Evolutionary conservation across 2,797 vertebrate species (phyloP), one percentile per base, ranked within the genome.

Genomic region (Chrysocyon brachyurus): DNA sequence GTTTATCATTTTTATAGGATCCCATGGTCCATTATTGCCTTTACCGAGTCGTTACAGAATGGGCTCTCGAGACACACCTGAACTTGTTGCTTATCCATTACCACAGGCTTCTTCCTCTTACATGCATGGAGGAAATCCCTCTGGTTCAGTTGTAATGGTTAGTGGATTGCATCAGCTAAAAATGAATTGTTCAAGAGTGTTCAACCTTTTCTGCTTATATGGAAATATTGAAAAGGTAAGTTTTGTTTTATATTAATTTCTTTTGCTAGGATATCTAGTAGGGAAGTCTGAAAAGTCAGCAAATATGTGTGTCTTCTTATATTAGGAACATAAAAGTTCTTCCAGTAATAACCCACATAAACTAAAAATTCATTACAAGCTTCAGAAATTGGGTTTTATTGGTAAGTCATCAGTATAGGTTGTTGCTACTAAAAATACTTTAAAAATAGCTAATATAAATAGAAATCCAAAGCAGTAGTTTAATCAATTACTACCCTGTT

Each of bases 191-290:
- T 99, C 99, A 61, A 99, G 99, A 96, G 99, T 99, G 98, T 99
- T 99, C 99, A 99, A 99, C 98, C 99, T 99, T 75, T 99, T 99
- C 98, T 99, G 99, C 98, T 99, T 99, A 85, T 99, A 99, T 92
- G 99, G 99, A 97, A 99, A 99, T 98, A 99, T 99, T 93, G 99
- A 99, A 98, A 99, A 99, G 99, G 99, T 99, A 98, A 98, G 85
- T 88, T 94, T 97, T n/a, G 0, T 68, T 94, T 95, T 93, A 24
- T 95, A 31, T 92, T 95, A 57, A 31, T 72, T 94, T 85, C 28
- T 93, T 91, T 95, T 93, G 70, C 64, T 96, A 26, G 36, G 24
- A 17, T 70, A 66, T 66, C 6, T 87, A 77, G 40, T 90, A 92
- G 68, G 86, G 82, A 90, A 81, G 94, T 94, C 56, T 92, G 93